phyloP scores from a whole-genome alignment of 2,113 vertebrate species.

The Gobius niger region DNA sequence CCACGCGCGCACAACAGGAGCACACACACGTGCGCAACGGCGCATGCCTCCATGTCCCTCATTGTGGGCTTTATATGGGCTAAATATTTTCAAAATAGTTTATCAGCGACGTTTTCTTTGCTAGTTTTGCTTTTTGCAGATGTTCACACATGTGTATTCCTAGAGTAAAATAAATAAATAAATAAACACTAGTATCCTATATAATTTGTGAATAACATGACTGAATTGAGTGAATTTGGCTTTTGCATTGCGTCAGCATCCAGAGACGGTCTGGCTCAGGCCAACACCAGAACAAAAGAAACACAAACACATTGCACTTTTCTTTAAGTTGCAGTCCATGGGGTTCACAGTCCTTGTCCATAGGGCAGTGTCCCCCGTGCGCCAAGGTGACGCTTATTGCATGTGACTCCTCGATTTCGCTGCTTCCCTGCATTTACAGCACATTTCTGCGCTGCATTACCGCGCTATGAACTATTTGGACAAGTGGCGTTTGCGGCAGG shows the following conservation, averaged over 20 bases:
- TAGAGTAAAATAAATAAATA: no score
- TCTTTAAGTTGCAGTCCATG: constrained; percentile 35
- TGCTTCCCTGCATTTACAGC: constrained; percentile 78
- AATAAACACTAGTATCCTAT: no score
- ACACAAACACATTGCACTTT: background rate
- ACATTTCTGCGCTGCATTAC: constrained; percentile 73
- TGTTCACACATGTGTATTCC: no score
- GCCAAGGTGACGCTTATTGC: constrained; percentile 72
- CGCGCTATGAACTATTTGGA: constrained; percentile 67
- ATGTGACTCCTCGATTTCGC: constrained; percentile 80
- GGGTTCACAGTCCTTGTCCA: constrained; percentile 26
- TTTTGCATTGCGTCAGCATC: no score
- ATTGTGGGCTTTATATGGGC: background rate
- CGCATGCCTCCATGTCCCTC: constrained; percentile 7
- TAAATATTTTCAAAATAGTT: no score
- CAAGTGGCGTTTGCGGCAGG: constrained; percentile 66
- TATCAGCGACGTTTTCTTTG: no score
- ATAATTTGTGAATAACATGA: no score
- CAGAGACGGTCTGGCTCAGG: no score
- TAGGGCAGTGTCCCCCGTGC: constrained; percentile 37
- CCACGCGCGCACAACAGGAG: constrained; percentile 77
- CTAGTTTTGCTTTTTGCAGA: no score
- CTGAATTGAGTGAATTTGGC: no score
- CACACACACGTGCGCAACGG: constrained; percentile 59
- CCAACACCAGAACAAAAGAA: background rate